These are phyloP conservation scores for Aurelia coerulea DNA, from an alignment of 30 jellyfish, hydroid and myxozoan species.

Conservation along the genomic window DNA sequence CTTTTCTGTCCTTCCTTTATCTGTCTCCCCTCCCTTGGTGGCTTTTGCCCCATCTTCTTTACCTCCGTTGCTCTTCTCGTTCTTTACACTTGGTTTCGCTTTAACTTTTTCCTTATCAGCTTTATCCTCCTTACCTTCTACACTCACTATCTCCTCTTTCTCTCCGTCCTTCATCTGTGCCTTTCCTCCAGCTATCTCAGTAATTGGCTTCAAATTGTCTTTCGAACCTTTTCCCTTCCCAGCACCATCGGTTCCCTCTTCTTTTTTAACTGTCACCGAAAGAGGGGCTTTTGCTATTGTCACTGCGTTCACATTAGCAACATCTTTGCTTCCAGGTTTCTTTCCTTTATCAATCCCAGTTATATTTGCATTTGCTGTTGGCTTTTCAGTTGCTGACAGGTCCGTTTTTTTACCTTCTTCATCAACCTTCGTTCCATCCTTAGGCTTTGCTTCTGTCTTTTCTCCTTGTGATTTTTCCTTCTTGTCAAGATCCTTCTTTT, in stretches of 20 bases:
- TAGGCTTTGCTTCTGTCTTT: neutral
- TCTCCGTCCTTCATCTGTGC: neutral
- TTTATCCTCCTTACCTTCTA: neutral
- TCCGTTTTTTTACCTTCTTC: neutral
- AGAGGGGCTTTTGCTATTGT: too few relatives aligned
- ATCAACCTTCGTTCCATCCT: neutral
- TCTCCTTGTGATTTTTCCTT: neutral
- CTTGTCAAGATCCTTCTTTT: too few relatives aligned
- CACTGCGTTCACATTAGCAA: too few relatives aligned
- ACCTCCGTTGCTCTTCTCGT: neutral
- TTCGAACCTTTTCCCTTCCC: neutral
- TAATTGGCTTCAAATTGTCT: neutral
- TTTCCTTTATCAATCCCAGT: neutral
- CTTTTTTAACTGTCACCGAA: too few relatives aligned
- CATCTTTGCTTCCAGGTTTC: neutral
- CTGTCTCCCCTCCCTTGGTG: too few relatives aligned
- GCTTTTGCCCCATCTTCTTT: neutral
- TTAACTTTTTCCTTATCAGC: neutral
- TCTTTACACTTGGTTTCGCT: neutral
- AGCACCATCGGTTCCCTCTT: too few relatives aligned
- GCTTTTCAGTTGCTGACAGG: conserved; percentile 1
- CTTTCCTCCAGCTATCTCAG: neutral
- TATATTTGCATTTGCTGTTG: neutral
- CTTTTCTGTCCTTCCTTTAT: too few relatives aligned
- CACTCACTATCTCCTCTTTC: neutral